Base-by-base conservation (phyloP, 2,888 invertebrate genomes). In the Ganaspis brasiliensis region DNA sequence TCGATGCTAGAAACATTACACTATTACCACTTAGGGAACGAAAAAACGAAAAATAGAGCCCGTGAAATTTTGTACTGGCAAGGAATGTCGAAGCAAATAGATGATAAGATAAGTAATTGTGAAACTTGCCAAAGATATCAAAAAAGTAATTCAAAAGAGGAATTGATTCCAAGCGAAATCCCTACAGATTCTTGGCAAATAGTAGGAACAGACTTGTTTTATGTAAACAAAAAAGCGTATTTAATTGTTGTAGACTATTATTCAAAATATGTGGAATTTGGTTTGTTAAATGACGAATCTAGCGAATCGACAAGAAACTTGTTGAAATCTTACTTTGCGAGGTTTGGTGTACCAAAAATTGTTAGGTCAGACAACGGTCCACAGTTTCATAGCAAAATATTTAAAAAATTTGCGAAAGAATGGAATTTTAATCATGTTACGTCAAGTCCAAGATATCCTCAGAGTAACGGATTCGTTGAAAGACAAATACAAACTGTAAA, bases 401-500 rank as follows among this genome's bases (percentile, higher is more conserved):
- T 79, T 35, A 73, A 61, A 40, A 63, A 79, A 24, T 81, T 79
- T 49, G 74, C 78, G 9, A 57, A 73, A 21, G 19, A 72, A 2
- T 81, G 76, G 79, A 71, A 75, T 49, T 83, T 83, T n/a, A 73
- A 73, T 1, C 78, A 78, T 57, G 49, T 76, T 2, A 80, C 73
- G 4, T 79, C 79, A 0, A 79, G 78, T 16, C 77, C 78, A 31
- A 72, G 24, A 0, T 83, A 77, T 24, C 77, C 79, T 6, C 72
- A 77, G 59, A 81, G 78, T 0, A 81, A 83, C 71, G 82, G 82
- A 5, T 73, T 80, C 75, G 75, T 75, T 1, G 77, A 82, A 55
- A 57, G 81, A 74, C 80, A 83, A 10, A 76, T 83, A 6, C 80
- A 83, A 37, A 75, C 82, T 0, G 55, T 81, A 9, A 81, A 81